Evolutionary conservation across 2,888 invertebrate genomes (phyloP).

Genomic region (Tenodera sinensis): DNA sequence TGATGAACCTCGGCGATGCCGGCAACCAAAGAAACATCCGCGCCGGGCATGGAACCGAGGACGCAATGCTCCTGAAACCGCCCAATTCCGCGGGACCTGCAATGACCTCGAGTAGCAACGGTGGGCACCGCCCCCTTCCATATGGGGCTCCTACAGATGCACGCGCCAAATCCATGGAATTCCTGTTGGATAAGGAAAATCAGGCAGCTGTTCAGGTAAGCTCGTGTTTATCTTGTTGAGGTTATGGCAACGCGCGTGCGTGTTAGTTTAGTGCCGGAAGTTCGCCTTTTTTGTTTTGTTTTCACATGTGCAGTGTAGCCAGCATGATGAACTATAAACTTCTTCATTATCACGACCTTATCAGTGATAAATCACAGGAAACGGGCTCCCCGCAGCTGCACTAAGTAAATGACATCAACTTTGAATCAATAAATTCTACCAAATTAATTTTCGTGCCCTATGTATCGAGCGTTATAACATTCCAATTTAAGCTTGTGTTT

Average conservation of each 20-base stretch:
- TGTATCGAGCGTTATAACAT: no score
- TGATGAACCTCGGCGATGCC: constrained; percentile 53
- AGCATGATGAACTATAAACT: background rate
- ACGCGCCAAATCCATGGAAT: constrained; percentile 85
- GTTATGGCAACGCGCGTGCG: constrained; percentile 46
- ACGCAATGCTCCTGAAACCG: constrained; percentile 5
- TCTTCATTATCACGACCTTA: background rate
- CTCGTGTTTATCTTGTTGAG: constrained; percentile 60
- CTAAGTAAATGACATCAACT: no score
- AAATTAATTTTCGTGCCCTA: no score
- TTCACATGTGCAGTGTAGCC: background rate
- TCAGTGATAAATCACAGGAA: background rate
- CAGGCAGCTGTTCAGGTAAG: constrained; percentile 82
- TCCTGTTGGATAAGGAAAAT: constrained; percentile 89
- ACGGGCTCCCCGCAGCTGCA: no score
- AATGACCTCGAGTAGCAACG: constrained; percentile 36
- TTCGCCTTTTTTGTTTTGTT: background rate
- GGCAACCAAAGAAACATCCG: constrained; percentile 31
- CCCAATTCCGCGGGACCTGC: background rate
- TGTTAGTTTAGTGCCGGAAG: background rate
- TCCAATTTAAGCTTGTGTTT: no score
- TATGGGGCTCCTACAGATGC: constrained; percentile 44
- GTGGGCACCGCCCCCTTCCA: constrained; percentile 36
- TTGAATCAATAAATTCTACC: no score
- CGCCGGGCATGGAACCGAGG: background rate